A percentile compares a stretch with the other conserved stretches of the same genome.
These are phyloP conservation scores for Stenolophus ochropezus DNA, from an alignment of 2,888 invertebrate genomes.

Conservation along the genomic window DNA sequence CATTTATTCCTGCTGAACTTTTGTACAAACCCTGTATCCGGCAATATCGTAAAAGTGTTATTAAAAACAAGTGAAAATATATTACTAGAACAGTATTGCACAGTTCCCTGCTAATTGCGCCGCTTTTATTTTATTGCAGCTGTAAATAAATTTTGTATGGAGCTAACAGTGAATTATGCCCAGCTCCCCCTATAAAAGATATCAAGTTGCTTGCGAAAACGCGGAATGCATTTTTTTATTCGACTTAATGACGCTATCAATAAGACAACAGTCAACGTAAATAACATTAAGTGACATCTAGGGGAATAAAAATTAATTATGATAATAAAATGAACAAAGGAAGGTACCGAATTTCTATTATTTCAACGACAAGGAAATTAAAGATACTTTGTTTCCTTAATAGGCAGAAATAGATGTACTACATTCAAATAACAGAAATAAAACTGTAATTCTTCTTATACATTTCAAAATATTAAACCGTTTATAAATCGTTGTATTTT, in stretches of 20 bases:
- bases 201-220: conserved; percentile 3
- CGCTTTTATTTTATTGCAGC: conserved; percentile 21
- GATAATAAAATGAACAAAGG: conserved; percentile 21
- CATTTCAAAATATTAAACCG: too few species aligned
- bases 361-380: not conserved
- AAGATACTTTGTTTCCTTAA: not conserved
- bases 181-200: conserved; percentile 5
- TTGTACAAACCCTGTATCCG: not conserved
- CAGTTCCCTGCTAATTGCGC: conserved; percentile 19
- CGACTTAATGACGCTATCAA: conserved; percentile 10
- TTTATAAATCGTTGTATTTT: too few species aligned
- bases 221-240: conserved; percentile 14
- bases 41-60: conserved; percentile 14
- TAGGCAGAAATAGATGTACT: too few species aligned
- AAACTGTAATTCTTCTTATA: not conserved
- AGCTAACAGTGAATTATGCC: conserved; percentile 11
- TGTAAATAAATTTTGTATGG: conserved; percentile 21
- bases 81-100: not conserved
- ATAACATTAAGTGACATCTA: conserved; percentile 21
- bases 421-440: too few species aligned
- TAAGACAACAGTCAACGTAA: conserved; percentile 21
- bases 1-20: not conserved
- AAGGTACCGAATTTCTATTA: not conserved
- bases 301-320: conserved; percentile 32
- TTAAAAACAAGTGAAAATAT: conserved; percentile 32